These are phyloP conservation scores for Coluber constrictor DNA, from an alignment of 2,797 vertebrate genomes.

Conservation along the genomic window DNA sequence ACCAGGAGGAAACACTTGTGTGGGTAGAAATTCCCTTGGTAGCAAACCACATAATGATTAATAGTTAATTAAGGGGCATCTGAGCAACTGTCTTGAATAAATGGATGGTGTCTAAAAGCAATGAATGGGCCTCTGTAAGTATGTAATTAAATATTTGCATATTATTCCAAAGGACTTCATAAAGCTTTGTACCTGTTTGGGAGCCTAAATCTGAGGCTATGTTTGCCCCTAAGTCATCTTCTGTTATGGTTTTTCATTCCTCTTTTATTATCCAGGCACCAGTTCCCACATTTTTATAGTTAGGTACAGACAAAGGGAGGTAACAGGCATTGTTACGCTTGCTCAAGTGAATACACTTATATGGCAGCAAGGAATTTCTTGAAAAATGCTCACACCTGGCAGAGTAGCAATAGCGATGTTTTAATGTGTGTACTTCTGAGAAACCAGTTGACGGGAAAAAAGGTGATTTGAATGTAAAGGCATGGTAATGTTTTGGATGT, in stretches of 20 bases:
- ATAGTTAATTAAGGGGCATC: conserved; percentile 25
- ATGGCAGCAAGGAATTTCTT: not conserved
- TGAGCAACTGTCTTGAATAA: conserved; percentile 20
- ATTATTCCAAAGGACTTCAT: not conserved
- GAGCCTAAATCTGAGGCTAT: not conserved
- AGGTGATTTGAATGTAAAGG: not conserved
- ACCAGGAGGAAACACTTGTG: not conserved
- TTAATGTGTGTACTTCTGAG: not conserved
- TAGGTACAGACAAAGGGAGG: not conserved
- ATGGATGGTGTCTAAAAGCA: conserved; percentile 14
- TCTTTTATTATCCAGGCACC: not conserved
- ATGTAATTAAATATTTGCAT: not conserved
- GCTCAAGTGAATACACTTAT: not conserved
- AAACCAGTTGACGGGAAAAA: not conserved
- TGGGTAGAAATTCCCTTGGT: conserved; percentile 2
- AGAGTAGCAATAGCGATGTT: not conserved
- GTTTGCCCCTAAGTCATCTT: not conserved
- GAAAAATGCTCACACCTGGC: not conserved
- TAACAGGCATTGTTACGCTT: not conserved
- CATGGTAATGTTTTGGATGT: not conserved
- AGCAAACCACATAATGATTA: conserved; percentile 21
- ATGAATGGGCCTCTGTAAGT: not conserved
- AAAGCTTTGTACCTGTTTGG: not conserved
- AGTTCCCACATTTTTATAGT: not conserved
- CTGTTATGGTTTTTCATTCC: not conserved